Percentiles rank a stretch among this genome's conserved stretches.
phyloP scores from a whole-genome alignment of 2,113 vertebrate genomes.

The Sciurus niger region DNA sequence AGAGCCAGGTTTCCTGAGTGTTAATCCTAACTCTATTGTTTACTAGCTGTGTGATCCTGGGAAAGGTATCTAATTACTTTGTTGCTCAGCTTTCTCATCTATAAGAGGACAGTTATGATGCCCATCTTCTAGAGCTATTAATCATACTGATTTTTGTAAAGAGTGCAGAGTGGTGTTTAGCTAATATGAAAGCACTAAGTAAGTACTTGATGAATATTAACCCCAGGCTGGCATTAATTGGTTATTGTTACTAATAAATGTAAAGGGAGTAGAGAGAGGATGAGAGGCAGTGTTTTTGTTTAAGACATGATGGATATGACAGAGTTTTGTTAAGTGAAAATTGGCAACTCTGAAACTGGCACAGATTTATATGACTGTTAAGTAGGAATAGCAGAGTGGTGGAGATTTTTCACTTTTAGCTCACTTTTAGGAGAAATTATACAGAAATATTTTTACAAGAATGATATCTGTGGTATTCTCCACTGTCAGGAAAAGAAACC shows the following conservation, averaged over 20 bases:
- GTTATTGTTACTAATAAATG: background rate
- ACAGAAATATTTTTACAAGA: background rate
- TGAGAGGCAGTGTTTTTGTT: background rate
- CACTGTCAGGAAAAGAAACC: background rate
- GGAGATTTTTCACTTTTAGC: background rate
- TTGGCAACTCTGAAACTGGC: background rate
- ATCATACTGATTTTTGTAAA: slow-evolving; percentile 16
- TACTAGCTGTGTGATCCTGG: background rate
- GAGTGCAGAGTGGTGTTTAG: background rate
- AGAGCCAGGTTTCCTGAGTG: background rate
- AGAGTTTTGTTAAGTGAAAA: background rate
- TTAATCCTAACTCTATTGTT: background rate
- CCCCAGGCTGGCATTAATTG: background rate
- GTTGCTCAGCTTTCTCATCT: slow-evolving; percentile 13
- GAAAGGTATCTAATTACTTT: background rate
- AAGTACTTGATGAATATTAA: background rate
- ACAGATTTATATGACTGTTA: background rate
- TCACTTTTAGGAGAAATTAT: background rate
- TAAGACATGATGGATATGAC: background rate
- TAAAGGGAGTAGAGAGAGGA: background rate
- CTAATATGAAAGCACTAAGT: slow-evolving; percentile 29
- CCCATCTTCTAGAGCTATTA: background rate
- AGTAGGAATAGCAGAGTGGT: background rate
- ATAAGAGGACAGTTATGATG: background rate
- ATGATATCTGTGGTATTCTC: background rate